A percentile compares a stretch with the other conserved stretches of the same genome.
Evolutionary conservation across 2,113 vertebrate species (phyloP).

Genomic region (Xiphophorus maculatus): DNA sequence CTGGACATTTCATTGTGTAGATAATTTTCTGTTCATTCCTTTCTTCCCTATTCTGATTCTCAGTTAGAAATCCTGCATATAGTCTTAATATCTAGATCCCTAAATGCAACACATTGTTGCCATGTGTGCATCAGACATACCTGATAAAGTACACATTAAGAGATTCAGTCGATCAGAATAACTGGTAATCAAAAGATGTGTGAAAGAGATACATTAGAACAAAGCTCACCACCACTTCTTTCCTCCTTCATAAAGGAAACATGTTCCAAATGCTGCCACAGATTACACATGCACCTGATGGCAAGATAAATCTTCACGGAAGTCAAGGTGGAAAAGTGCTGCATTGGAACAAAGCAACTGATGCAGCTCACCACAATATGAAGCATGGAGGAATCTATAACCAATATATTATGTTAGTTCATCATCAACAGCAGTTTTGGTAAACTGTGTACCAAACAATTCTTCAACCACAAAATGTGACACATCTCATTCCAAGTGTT

Average conservation of each 20-base stretch:
- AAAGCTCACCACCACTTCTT: slow-evolving; percentile 5
- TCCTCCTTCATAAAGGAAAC: slow-evolving; percentile 41
- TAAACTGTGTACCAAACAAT: slow-evolving; percentile 18
- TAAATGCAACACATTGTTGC: no score
- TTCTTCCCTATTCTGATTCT: not conserved
- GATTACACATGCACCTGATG: slow-evolving; percentile 61
- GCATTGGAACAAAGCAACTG: slow-evolving; percentile 26
- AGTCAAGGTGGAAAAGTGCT: slow-evolving; percentile 32
- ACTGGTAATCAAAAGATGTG: not conserved
- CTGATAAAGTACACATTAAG: not conserved
- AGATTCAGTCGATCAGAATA: not conserved
- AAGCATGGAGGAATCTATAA: slow-evolving; percentile 11
- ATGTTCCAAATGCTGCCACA: slow-evolving; percentile 42
- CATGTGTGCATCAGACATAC: no score
- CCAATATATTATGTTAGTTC: slow-evolving; percentile 6
- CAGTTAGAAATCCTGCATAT: not conserved
- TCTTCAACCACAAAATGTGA: slow-evolving; percentile 34
- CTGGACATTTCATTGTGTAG: not conserved
- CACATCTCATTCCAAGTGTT: slow-evolving; percentile 25
- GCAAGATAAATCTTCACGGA: slow-evolving; percentile 44
- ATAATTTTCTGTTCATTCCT: not conserved
- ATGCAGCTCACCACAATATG: slow-evolving; percentile 28
- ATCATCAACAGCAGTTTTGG: not conserved
- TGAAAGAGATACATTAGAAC: slow-evolving; percentile 30
- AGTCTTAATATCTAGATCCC: not conserved